A percentile compares a stretch with the other conserved stretches of the same genome.
Evolutionary conservation across 1,140 invertebrate species (phyloP).

Genomic region (Aphis gossypii): DNA sequence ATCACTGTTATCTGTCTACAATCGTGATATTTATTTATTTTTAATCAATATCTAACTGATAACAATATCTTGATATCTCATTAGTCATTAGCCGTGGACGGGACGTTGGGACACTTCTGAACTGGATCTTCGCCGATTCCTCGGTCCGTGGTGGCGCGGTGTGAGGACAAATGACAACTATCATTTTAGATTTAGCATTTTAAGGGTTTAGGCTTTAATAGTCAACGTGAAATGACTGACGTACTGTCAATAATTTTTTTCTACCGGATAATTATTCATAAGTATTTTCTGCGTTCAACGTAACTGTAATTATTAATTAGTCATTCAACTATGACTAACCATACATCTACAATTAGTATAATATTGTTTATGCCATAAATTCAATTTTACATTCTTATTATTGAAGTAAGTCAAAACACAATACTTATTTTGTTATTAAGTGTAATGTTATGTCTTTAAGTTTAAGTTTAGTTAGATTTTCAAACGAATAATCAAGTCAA

Average conservation of each 20-base stretch:
- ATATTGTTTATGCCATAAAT: background rate
- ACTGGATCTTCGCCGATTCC: no score
- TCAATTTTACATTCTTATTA: background rate
- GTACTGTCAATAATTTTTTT: background rate
- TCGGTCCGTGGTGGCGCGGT: background rate
- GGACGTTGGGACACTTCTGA: no score
- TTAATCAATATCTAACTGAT: background rate
- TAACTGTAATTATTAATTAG: background rate
- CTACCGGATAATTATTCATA: background rate
- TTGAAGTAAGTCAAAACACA: background rate
- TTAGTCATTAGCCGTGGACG: background rate
- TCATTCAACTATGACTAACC: background rate
- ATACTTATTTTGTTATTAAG: background rate
- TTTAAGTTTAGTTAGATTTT: slow-evolving; percentile 11
- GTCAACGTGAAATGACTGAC: background rate
- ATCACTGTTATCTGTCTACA: no score
- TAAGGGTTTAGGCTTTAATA: background rate
- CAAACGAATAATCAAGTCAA: background rate
- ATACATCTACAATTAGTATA: background rate
- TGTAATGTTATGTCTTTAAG: background rate
- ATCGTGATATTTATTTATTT: background rate
- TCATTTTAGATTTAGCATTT: background rate
- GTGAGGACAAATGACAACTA: background rate
- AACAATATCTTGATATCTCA: background rate
- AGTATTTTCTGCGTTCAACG: background rate